Conservation (phyloP, 2,888 invertebrate species). For the Corythucha ciliata region DNA sequence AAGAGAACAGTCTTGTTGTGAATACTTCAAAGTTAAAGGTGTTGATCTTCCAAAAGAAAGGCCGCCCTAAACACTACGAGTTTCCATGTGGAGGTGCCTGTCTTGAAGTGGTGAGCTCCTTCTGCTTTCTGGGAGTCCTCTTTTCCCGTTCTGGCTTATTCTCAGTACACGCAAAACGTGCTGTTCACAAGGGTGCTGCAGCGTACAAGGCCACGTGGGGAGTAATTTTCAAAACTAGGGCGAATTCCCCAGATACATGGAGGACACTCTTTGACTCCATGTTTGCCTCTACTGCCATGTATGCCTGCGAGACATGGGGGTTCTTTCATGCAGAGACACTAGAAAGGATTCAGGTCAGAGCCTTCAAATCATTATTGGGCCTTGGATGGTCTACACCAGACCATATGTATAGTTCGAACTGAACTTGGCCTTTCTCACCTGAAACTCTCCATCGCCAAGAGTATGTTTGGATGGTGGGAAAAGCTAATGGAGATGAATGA, state of each 20-base stretch:
- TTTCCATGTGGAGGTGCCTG: background rate
- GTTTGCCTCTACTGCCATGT: background rate
- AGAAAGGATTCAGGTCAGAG: conserved; percentile 12
- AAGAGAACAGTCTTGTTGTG: background rate
- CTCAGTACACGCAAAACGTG: conserved; percentile 2
- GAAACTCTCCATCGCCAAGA: too few relatives aligned
- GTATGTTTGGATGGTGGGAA: background rate
- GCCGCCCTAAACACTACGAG: background rate
- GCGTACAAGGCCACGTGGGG: conserved; percentile 13
- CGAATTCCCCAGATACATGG: background rate
- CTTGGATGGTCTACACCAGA: background rate
- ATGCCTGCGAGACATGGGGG: conserved; percentile 7
- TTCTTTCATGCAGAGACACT: background rate
- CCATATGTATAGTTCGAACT: too few relatives aligned
- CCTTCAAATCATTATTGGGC: conserved; percentile 14
- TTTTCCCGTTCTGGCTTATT: conserved; percentile 5
- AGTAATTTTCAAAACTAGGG: conserved; percentile 4
- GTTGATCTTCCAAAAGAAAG: conserved; percentile 1
- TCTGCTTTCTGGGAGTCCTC: background rate
- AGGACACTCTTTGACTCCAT: background rate
- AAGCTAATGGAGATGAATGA: background rate
- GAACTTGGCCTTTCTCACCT: background rate
- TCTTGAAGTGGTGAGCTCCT: background rate
- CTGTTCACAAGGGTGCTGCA: conserved; percentile 4
- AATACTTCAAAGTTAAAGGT: conserved; percentile 4